Evolutionary conservation across 2,888 invertebrate species (phyloP).

Genomic region (Cylindroiulus punctatus): DNA sequence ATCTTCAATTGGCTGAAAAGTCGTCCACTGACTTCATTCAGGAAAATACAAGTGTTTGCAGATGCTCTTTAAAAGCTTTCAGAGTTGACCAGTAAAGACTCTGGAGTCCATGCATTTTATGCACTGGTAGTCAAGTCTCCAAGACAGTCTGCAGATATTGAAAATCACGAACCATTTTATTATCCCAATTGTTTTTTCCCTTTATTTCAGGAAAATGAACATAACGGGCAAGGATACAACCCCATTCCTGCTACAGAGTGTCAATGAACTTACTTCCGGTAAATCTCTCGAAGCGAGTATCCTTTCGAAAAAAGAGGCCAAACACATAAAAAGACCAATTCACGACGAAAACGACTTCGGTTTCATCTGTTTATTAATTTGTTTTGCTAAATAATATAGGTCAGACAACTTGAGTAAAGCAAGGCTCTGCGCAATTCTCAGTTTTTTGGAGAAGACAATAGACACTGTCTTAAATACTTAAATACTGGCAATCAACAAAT

Average conservation of each 20-base stretch:
- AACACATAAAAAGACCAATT: background rate
- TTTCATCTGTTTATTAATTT: slow-evolving; percentile 16
- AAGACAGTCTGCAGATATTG: background rate
- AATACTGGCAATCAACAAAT: too few species aligned
- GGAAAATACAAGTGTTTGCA: background rate
- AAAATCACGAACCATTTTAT: background rate
- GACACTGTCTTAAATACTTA: too few species aligned
- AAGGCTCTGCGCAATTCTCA: background rate
- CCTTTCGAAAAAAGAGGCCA: slow-evolving; percentile 39
- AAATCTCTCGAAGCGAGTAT: slow-evolving; percentile 85
- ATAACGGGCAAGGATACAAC: slow-evolving; percentile 89
- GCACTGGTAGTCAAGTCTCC: background rate
- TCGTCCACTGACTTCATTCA: too few species aligned
- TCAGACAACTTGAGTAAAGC: background rate
- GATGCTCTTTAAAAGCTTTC: background rate
- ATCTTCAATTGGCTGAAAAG: too few species aligned
- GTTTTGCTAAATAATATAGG: slow-evolving; percentile 60
- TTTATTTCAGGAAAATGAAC: slow-evolving; percentile 60
- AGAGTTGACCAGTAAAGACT: background rate
- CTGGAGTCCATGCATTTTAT: background rate
- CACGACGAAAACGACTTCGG: background rate
- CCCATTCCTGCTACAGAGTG: slow-evolving; percentile 84
- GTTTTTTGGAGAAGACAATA: background rate
- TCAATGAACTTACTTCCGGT: slow-evolving; percentile 83
- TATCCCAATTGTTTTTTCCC: background rate